These are phyloP conservation scores for Botia kubotai DNA, from an alignment of 2,797 vertebrate genomes.

Conservation along the genomic window DNA sequence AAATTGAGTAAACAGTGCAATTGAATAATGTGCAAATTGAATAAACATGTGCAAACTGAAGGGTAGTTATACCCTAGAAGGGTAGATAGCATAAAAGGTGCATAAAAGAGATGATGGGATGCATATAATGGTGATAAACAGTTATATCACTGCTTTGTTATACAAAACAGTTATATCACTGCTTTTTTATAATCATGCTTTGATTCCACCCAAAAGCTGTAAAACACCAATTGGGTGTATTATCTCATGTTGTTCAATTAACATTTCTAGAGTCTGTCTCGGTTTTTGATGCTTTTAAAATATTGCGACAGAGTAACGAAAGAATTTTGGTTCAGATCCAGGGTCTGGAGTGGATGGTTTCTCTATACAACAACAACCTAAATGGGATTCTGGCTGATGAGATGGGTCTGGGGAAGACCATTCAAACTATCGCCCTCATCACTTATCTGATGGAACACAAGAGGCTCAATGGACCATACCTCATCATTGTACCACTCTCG, in stretches of 20 bases:
- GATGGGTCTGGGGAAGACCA: conserved; percentile 98
- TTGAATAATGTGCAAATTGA: too few relatives aligned
- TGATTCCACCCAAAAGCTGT: background rate
- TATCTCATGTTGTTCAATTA: background rate
- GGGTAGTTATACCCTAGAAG: too few relatives aligned
- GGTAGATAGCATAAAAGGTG: too few relatives aligned
- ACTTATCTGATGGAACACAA: conserved; percentile 98
- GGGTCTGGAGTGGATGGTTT: conserved; percentile 98
- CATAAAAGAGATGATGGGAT: too few relatives aligned
- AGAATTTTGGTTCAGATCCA: conserved; percentile 82
- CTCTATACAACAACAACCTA: conserved; percentile 96
- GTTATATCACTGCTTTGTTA: too few relatives aligned
- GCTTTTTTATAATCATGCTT: background rate
- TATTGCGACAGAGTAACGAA: background rate
- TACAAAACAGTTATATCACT: too few relatives aligned
- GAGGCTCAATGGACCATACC: conserved; percentile 93
- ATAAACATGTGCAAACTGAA: too few relatives aligned
- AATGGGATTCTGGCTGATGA: conserved; percentile 97
- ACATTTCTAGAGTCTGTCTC: background rate
- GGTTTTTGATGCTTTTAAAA: background rate
- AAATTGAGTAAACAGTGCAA: too few relatives aligned
- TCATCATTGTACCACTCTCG: conserved; percentile 98
- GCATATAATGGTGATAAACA: too few relatives aligned
- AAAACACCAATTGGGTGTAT: conserved; percentile 9
- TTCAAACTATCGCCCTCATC: conserved; percentile 98